A percentile compares a stretch with the other conserved stretches of the same genome.
Conservation (phyloP, 2,797 vertebrate genomes). For the Gambusia yucatana region DNA sequence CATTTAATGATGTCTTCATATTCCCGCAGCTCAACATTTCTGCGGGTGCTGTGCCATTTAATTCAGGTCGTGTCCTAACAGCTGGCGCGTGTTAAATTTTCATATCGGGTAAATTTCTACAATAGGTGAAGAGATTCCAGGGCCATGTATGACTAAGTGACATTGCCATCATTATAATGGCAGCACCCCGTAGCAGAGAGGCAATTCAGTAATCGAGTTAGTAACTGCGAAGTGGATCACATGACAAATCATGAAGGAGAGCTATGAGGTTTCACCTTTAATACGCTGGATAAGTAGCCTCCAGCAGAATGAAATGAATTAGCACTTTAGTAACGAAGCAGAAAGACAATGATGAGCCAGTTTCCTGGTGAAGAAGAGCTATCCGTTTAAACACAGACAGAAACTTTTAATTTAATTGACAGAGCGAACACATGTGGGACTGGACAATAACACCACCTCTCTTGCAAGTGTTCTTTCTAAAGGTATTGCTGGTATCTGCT, state of each 20-base stretch:
- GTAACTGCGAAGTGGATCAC: conserved; percentile 54
- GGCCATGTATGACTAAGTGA: conserved; percentile 53
- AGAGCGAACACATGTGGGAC: background rate
- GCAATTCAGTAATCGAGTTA: conserved; percentile 47
- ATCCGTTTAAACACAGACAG: conserved; percentile 16
- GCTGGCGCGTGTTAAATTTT: conserved; percentile 40
- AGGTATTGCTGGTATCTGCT: background rate
- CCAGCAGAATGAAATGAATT: conserved; percentile 51
- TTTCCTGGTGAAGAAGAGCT: conserved; percentile 7
- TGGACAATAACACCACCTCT: background rate
- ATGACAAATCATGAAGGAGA: conserved; percentile 48
- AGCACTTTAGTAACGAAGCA: conserved; percentile 33
- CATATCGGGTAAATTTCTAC: conserved; percentile 52
- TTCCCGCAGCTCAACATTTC: conserved; percentile 51
- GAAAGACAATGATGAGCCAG: conserved; percentile 33
- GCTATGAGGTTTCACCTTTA: conserved; percentile 51
- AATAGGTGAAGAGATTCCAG: conserved; percentile 24
- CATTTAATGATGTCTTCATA: conserved; percentile 57
- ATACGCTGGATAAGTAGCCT: conserved; percentile 29
- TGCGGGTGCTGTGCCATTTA: conserved; percentile 16
- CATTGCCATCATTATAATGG: conserved; percentile 49
- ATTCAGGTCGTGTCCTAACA: conserved; percentile 48
- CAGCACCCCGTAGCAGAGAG: conserved; percentile 47
- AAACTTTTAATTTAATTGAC: conserved; percentile 10
- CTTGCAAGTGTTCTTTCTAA: background rate